Conservation (phyloP, 2,113 vertebrate genomes). For the Odontophorus gujanensis region DNA sequence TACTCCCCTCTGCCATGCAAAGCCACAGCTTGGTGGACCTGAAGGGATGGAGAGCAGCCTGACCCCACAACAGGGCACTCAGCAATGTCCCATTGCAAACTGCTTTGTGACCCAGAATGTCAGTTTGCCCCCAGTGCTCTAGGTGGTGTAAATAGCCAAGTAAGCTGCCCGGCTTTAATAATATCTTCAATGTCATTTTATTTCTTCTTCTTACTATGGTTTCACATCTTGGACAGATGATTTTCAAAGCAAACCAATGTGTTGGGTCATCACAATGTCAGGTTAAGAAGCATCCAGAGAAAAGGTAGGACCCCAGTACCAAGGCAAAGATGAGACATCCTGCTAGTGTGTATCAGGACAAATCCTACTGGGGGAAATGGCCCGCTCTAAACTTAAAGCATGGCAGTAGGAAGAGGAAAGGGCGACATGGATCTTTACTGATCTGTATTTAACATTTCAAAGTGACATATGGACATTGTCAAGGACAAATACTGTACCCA, state of each 20-base stretch:
- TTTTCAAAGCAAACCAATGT: background rate
- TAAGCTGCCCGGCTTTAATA: background rate
- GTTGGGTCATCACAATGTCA: background rate
- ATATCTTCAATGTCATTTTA: background rate
- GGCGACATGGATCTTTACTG: background rate
- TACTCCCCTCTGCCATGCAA: background rate
- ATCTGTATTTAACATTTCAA: background rate
- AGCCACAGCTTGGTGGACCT: background rate
- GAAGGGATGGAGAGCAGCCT: background rate
- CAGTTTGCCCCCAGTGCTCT: background rate
- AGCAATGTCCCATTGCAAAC: background rate
- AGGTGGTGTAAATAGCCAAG: background rate
- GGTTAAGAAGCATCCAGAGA: background rate
- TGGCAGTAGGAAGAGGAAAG: background rate
- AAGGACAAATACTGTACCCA: constrained; percentile 79
- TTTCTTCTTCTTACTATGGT: background rate
- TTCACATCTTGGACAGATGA: background rate
- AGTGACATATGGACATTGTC: background rate
- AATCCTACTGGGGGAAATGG: background rate
- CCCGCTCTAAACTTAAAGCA: background rate
- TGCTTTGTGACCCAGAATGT: background rate
- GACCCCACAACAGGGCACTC: background rate
- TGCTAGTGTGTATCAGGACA: accelerated
- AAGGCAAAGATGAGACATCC: background rate
- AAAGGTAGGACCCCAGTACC: background rate